Conservation (phyloP, 1,140 invertebrate genomes). For the Ostrea denselamellosa region DNA sequence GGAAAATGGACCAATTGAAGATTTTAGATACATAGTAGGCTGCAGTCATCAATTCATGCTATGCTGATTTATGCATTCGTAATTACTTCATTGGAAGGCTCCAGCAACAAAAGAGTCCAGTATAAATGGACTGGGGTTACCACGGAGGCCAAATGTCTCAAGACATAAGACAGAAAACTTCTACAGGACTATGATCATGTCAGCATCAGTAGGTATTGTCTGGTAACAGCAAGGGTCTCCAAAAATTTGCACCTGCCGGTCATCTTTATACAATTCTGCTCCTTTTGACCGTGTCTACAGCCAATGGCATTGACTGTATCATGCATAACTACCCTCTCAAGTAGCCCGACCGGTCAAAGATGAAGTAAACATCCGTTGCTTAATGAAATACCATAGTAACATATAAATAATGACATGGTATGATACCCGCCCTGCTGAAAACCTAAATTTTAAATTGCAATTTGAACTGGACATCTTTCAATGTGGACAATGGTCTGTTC, state of each 20-base stretch:
- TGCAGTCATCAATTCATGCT: constrained; percentile 37
- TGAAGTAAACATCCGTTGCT: constrained; percentile 39
- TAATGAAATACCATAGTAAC: constrained; percentile 40
- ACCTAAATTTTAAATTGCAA: constrained; percentile 36
- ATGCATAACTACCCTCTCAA: constrained; percentile 37
- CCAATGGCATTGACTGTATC: constrained; percentile 31
- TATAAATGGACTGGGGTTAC: constrained; percentile 35
- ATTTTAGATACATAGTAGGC: constrained; percentile 33
- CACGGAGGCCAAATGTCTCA: constrained; percentile 33
- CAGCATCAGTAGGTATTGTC: constrained; percentile 25
- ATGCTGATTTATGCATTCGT: constrained; percentile 34
- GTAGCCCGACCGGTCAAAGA: constrained; percentile 20
- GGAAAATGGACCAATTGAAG: constrained; percentile 35
- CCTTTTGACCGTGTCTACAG: constrained; percentile 17
- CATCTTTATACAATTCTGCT: constrained; percentile 20
- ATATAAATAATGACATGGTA: constrained; percentile 39
- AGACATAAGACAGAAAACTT: constrained; percentile 38
- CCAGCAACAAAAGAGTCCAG: constrained; percentile 7
- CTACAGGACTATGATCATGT: background rate
- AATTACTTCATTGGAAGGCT: constrained; percentile 37
- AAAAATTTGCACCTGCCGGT: constrained; percentile 32
- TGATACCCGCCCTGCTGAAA: constrained; percentile 31
- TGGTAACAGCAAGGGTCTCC: constrained; percentile 12
- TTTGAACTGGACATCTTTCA: constrained; percentile 37
- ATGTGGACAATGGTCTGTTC: background rate